Evolutionary conservation across 2,797 vertebrate genomes (phyloP).

Genomic region (Chromobotia macracanthus): DNA sequence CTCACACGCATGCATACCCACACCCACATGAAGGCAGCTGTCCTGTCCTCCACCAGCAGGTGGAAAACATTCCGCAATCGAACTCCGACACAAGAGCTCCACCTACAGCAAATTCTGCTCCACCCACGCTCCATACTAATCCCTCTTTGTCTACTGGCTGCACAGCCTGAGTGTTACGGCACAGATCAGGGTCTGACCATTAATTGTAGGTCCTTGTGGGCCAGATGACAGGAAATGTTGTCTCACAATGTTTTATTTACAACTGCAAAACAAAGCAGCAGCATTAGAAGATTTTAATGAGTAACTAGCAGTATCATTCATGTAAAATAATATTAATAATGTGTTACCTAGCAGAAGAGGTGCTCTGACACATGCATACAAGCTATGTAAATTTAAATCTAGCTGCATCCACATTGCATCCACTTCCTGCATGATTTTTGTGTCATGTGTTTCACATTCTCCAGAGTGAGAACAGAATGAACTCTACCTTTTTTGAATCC

Average conservation of each 20-base stretch:
- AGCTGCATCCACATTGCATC: not conserved
- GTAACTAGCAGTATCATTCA: too few species aligned
- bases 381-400: not conserved
- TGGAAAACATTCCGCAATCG: constrained; percentile 67
- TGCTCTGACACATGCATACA: not conserved
- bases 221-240: constrained; percentile 13
- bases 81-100: constrained; percentile 82
- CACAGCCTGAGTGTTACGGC: constrained; percentile 15
- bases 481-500: constrained; percentile 14
- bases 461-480: not conserved
- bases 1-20: constrained; percentile 17
- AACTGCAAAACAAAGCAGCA: not conserved
- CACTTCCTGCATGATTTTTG: not conserved
- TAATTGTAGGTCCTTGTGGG: constrained; percentile 17
- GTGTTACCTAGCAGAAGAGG: not conserved
- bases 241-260: not conserved
- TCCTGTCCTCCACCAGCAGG: constrained; percentile 70
- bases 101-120: constrained; percentile 76
- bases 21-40: constrained; percentile 40
- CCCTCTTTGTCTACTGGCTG: constrained; percentile 37
- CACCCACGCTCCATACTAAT: constrained; percentile 58
- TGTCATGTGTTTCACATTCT: constrained; percentile 21
- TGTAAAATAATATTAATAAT: too few species aligned
- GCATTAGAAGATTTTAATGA: not conserved
- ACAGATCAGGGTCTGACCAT: constrained; percentile 19